Base-by-base conservation (phyloP, 2,888 invertebrate genomes). In the Chalcosyrphus nemorum region DNA sequence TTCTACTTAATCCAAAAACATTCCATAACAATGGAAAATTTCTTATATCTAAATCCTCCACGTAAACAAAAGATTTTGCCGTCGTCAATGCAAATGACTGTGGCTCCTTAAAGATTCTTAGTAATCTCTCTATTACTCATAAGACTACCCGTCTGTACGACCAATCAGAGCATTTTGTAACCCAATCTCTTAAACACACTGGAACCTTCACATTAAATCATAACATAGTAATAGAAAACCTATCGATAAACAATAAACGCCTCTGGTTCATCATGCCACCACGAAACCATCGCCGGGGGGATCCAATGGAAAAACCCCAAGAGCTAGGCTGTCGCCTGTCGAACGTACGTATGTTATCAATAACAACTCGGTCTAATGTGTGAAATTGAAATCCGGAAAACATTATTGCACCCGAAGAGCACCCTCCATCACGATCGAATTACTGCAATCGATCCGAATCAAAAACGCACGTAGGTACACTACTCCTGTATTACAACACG, bases 361-460 rank as follows among this genome's bases (percentile, higher is more conserved):
- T 63, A 65, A 35, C 45, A 74, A 52, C 61, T 63, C 74, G 17
- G 45, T 45, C 56, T 63, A 24, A 38, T 47, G 56, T 47, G 29
- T 57, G 65, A 47, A 75, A 75, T 35, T 66, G 15, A 52, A 76
- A 66, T 76, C 75, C 75, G 75, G 66, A 59, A 76, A 76, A 66
- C 50, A 59, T 35, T 19, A 76, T 41, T 32, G 75, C 47, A 59
- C 13, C 38, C n/a, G n/a, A 9, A 38, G 13, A 29, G 11, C 24
- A 4, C 24, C 7, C 32, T 13, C 21, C 54, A 4, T 15, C 54
- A 4, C 38, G 65, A 59, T 68, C 57, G 52, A 68, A 59, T 59
- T 66, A 59, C 76, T 59, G 59, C 57, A 68, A 68, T 75, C 75
- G 57, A 75, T 75, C 47, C 38, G 7, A 15, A 32, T 19, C 41